These are phyloP conservation scores for Drosophila parabipectinata DNA, from an alignment of 1,140 invertebrate genomes.

Conservation along the genomic window DNA sequence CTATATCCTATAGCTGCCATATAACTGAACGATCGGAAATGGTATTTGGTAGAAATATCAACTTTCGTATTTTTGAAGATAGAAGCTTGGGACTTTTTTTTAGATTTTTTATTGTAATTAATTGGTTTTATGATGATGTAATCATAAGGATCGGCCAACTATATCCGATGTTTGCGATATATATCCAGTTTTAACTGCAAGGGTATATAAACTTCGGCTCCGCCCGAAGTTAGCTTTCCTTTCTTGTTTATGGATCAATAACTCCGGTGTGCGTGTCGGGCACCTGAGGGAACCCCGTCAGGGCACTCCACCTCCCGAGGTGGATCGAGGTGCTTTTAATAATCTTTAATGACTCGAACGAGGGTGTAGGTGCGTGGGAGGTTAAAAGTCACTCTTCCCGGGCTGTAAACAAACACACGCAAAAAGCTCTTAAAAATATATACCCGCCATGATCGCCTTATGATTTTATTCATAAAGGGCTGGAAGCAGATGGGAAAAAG, in stretches of 20 bases:
- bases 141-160: too few relatives aligned
- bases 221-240: too few relatives aligned
- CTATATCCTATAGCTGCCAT: too few relatives aligned
- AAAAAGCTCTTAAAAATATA: slow-evolving; percentile 60
- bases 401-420: slow-evolving; percentile 12
- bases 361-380: slow-evolving; percentile 15
- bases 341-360: slow-evolving; percentile 69
- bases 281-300: slow-evolving; percentile 1
- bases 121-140: too few relatives aligned
- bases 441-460: slow-evolving; percentile 19
- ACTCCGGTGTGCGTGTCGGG: slow-evolving; percentile 62
- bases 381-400: slow-evolving; percentile 25
- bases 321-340: slow-evolving; percentile 75
- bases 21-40: too few relatives aligned
- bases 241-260: slow-evolving; percentile 82
- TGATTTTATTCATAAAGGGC: slow-evolving; percentile 18
- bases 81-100: too few relatives aligned
- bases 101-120: too few relatives aligned
- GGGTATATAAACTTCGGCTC: too few relatives aligned
- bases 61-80: too few relatives aligned
- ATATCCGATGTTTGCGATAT: too few relatives aligned
- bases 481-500: background rate
- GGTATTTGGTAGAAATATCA: too few relatives aligned
- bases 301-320: slow-evolving; percentile 23
- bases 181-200: too few relatives aligned